Percentiles rank a stretch among this genome's conserved stretches.
These are phyloP conservation scores for Reticulitermes speratus DNA, from an alignment of 1,140 invertebrate species.

Conservation along the genomic window DNA sequence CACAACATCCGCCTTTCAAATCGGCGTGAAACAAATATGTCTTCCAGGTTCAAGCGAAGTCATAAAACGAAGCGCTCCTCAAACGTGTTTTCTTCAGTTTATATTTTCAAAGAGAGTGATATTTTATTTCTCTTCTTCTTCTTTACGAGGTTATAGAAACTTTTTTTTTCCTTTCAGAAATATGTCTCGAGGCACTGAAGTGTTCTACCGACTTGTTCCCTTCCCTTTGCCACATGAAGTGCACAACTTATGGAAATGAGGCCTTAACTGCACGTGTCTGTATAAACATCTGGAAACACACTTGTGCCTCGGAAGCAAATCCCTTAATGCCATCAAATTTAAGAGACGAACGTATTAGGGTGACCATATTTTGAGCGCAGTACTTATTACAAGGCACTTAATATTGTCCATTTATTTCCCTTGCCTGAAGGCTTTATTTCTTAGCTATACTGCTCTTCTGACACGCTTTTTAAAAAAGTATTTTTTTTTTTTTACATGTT, in stretches of 20 bases:
- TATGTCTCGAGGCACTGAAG: neutral
- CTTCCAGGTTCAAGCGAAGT: no score
- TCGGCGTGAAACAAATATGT: no score
- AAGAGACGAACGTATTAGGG: neutral
- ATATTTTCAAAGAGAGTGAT: neutral
- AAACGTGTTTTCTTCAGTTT: no score
- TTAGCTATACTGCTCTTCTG: neutral
- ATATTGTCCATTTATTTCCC: neutral
- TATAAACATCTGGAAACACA: neutral
- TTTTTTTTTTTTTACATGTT: neutral
- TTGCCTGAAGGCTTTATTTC: neutral
- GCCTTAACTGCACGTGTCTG: neutral
- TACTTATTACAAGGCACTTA: neutral
- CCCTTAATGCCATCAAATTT: neutral
- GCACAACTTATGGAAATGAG: slow-evolving; percentile 3
- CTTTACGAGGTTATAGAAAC: neutral
- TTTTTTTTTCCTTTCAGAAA: neutral
- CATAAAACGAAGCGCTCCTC: no score
- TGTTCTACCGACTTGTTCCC: neutral
- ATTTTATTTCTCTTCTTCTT: neutral
- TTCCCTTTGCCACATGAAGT: neutral
- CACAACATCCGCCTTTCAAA: no score
- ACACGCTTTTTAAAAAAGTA: neutral
- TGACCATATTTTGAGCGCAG: neutral
- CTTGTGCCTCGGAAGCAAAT: neutral